phyloP scores from a whole-genome alignment of 1,140 invertebrate genomes.

The Helicoverpa zea region DNA sequence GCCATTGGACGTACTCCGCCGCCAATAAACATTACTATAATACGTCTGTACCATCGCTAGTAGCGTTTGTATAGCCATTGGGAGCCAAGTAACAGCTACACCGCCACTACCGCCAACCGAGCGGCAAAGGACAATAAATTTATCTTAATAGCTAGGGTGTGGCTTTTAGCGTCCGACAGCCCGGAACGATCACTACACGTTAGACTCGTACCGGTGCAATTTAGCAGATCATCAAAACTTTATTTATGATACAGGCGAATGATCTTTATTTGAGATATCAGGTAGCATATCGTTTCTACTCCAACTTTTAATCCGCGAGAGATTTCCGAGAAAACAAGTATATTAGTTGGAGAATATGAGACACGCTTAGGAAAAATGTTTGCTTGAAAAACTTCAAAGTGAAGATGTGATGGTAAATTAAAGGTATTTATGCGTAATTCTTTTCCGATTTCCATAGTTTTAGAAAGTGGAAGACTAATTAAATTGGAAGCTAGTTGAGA shows the following conservation, averaged over 20 bases:
- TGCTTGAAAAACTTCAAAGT: slow-evolving; percentile 22
- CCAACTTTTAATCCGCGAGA: slow-evolving; percentile 10
- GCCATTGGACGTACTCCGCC: slow-evolving; percentile 48
- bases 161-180: slow-evolving; percentile 33
- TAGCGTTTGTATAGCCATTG: slow-evolving; percentile 42
- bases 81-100: slow-evolving; percentile 36
- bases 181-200: slow-evolving; percentile 15
- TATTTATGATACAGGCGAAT: slow-evolving; percentile 1
- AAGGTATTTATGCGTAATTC: slow-evolving; percentile 1
- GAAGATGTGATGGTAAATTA: slow-evolving; percentile 23
- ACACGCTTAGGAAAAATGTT: slow-evolving; percentile 22
- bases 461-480: slow-evolving; percentile 57
- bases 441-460: slow-evolving; percentile 28
- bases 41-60: slow-evolving; percentile 23
- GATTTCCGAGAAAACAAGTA: background rate
- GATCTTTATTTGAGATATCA: background rate
- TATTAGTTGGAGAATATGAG: background rate
- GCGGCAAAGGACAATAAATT: slow-evolving; percentile 39
- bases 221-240: slow-evolving; percentile 25
- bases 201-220: background rate
- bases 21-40: slow-evolving; percentile 51
- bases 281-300: background rate
- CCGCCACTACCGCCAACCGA: slow-evolving; percentile 21
- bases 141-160: slow-evolving; percentile 37
- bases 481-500: slow-evolving; percentile 67